Evolutionary conservation across 2,113 vertebrate genomes (phyloP).

Genomic region (Melanostigma gelatinosum): DNA sequence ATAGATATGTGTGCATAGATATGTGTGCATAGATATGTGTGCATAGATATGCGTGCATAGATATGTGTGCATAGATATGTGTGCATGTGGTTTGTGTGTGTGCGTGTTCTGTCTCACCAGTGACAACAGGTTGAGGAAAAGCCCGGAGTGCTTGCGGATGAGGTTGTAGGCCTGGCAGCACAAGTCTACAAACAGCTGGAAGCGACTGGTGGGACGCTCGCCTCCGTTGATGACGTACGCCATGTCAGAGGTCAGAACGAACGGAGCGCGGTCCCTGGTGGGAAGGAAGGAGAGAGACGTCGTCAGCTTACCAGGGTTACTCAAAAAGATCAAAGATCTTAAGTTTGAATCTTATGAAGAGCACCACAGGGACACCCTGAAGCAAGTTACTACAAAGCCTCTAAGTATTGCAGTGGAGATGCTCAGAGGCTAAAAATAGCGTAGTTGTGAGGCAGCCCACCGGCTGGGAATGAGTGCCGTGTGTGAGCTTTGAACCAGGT

Average conservation of each 20-base stretch:
- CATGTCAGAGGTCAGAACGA: constrained; percentile 99
- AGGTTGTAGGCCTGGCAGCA: constrained; percentile 98
- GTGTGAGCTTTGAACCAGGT: constrained; percentile 24
- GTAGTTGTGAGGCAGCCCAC: constrained; percentile 8
- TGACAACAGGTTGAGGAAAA: constrained; percentile 96
- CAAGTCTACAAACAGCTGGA: constrained; percentile 97
- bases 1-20: too few species aligned
- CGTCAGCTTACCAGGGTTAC: background rate
- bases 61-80: background rate
- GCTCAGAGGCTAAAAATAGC: background rate
- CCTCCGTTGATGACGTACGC: constrained; percentile 99
- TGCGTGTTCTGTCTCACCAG: constrained; percentile 84
- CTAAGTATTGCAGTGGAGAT: constrained; percentile 13
- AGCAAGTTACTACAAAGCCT: background rate
- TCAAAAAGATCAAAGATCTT: background rate
- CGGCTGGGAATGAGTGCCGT: background rate
- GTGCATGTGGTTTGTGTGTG: background rate
- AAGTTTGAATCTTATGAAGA: background rate
- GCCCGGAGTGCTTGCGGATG: constrained; percentile 93
- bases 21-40: too few species aligned
- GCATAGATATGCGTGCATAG: too few species aligned
- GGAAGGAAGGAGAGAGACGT: constrained; percentile 1
- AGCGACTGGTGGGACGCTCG: constrained; percentile 96
- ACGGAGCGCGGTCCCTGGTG: constrained; percentile 94
- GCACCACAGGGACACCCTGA: background rate